Conservation (phyloP, 2,888 invertebrate genomes). For the Halocaridina rubra region DNA sequence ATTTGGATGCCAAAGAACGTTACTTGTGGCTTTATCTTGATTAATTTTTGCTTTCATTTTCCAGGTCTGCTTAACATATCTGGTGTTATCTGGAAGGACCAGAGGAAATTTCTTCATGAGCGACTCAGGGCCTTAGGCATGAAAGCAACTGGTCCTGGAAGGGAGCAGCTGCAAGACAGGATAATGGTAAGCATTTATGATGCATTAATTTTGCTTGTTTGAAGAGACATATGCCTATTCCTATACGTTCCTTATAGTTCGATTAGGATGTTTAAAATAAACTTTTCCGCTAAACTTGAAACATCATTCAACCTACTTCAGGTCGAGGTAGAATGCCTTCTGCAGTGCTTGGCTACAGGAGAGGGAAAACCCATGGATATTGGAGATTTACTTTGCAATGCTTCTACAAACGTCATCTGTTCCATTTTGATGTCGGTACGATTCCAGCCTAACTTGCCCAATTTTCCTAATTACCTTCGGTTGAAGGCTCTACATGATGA, state of each 20-base stretch:
- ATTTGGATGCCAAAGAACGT: background rate
- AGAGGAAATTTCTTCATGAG: slow-evolving; percentile 87
- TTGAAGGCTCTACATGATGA: slow-evolving; percentile 76
- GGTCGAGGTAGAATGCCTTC: slow-evolving; percentile 82
- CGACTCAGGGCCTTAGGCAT: slow-evolving; percentile 81
- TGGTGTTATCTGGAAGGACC: slow-evolving; percentile 90
- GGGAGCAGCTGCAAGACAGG: slow-evolving; percentile 83
- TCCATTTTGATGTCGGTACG: slow-evolving; percentile 89
- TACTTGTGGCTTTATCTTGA: background rate
- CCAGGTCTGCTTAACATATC: slow-evolving; percentile 89
- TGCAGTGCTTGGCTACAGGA: slow-evolving; percentile 75
- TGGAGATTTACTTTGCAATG: slow-evolving; percentile 78
- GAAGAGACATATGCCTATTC: too few species aligned
- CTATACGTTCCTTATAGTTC: too few species aligned
- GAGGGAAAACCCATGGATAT: slow-evolving; percentile 80
- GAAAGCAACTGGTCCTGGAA: slow-evolving; percentile 85
- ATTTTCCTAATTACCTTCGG: slow-evolving; percentile 81
- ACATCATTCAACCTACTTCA: slow-evolving; percentile 68
- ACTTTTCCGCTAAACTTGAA: background rate
- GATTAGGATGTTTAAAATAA: too few species aligned
- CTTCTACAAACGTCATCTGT: slow-evolving; percentile 91
- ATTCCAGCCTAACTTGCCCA: slow-evolving; percentile 81
- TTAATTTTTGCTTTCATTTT: background rate
- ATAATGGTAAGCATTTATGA: slow-evolving; percentile 79
- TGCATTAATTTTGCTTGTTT: too few species aligned